Evolutionary conservation across 2,113 vertebrate genomes (phyloP).

Genomic region (Cyprinodon variegatus): DNA sequence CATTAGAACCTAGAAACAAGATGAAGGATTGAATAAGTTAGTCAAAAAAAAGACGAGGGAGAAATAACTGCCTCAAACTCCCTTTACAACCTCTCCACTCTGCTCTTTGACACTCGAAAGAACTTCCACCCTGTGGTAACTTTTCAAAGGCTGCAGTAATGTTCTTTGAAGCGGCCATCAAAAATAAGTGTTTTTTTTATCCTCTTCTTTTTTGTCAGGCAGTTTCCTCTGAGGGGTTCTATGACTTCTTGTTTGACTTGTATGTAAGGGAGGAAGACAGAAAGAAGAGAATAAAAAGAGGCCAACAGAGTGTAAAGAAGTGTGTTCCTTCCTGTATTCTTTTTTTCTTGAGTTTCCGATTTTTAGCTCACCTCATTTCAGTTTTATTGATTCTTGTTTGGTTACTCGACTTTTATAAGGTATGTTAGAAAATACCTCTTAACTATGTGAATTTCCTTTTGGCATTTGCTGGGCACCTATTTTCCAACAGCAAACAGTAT

Average conservation of each 20-base stretch:
- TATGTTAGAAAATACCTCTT: neutral
- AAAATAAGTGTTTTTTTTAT: conserved; percentile 63
- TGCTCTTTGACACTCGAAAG: conserved; percentile 44
- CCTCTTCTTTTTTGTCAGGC: conserved; percentile 37
- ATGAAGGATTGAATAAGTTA: conserved; percentile 1
- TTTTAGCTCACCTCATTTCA: conserved; percentile 9
- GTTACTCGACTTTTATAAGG: neutral
- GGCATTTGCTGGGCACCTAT: too few species aligned
- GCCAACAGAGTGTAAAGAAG: conserved; percentile 19
- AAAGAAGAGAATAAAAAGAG: conserved; percentile 44
- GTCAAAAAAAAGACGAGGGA: neutral
- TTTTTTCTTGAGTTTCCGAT: conserved; percentile 11
- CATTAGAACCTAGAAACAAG: conserved; percentile 20
- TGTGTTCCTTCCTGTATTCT: neutral
- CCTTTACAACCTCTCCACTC: conserved; percentile 31
- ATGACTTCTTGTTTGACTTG: conserved; percentile 49
- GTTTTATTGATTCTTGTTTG: neutral
- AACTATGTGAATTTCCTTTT: neutral
- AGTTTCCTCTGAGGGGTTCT: conserved; percentile 48
- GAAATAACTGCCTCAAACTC: conserved; percentile 27
- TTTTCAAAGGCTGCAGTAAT: conserved; percentile 71
- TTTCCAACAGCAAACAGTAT: neutral
- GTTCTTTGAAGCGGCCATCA: conserved; percentile 75
- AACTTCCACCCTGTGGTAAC: conserved; percentile 65
- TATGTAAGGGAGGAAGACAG: conserved; percentile 45